Conservation (phyloP, 2,797 vertebrate species). For the Urophycis tenuis region DNA sequence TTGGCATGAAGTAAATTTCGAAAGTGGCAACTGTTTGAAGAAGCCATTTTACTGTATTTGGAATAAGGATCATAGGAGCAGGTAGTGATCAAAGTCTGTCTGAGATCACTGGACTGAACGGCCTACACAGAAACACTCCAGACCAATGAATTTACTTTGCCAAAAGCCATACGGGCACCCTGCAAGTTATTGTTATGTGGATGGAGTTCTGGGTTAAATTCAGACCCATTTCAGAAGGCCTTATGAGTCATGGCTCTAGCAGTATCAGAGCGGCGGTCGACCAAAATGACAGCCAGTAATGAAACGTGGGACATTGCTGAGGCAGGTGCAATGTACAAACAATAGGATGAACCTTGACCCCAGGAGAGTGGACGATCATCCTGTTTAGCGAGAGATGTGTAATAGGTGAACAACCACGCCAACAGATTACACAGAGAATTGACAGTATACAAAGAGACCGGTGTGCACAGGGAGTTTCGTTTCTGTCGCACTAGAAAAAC, state of each 20-base stretch:
- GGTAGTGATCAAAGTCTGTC: constrained; percentile 20
- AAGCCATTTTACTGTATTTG: constrained; percentile 24
- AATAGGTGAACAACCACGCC: background rate
- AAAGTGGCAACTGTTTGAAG: constrained; percentile 6
- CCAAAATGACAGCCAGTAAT: background rate
- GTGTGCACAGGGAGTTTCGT: background rate
- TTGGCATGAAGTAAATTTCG: constrained; percentile 10
- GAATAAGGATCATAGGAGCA: constrained; percentile 7
- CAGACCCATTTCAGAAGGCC: background rate
- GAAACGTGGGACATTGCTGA: background rate
- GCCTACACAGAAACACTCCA: constrained; percentile 13
- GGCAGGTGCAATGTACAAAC: too few relatives aligned
- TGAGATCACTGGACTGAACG: constrained; percentile 15
- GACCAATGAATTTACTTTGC: constrained; percentile 35
- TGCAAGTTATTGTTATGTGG: constrained; percentile 14
- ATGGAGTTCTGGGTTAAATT: background rate
- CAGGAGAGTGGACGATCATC: background rate
- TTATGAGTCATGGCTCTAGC: background rate
- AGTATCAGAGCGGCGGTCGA: background rate
- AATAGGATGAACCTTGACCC: too few relatives aligned
- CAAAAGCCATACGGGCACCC: constrained; percentile 34
- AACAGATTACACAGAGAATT: constrained; percentile 15
- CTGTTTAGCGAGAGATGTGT: background rate
- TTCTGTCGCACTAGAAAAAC: constrained; percentile 30
- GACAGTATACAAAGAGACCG: constrained; percentile 14